Evolutionary conservation across 1,140 invertebrate species (phyloP), one percentile per base, ranked within the genome.

Genomic region (Lysiphlebus fabarum): DNA sequence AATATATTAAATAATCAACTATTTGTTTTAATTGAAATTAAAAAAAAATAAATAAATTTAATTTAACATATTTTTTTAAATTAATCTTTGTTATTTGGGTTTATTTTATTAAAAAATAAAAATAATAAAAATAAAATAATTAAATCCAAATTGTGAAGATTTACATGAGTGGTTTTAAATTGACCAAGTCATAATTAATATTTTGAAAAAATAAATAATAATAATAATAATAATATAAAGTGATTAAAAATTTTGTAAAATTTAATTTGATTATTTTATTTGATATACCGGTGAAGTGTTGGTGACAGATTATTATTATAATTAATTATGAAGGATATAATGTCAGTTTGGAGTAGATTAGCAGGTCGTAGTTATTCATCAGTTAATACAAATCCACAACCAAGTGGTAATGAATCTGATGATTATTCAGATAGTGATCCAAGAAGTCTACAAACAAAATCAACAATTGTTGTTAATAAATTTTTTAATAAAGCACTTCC

Each of bases 301-400:
- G 17, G 36, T 54, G 17, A 53, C 7, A 41, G 8, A 43, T 1
- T n/a, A n/a, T n/a, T n/a, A n/a, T n/a, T n/a, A 53, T 12, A 7
- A 49, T 43, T 10, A 43, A 50, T 17, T 38, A 85, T 85, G 84
- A 85, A 84, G 69, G 83, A 84, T 53, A 63, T 83, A 7, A 73
- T 77, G 38, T 75, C 81, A 64, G 81, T 85, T 59, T 84, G 82
- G 82, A 81, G 75, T 26, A 69, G 76, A 26, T 67, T 84, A 6
- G 72, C 80, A 6, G 78, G 77, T 0, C 65, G 76, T 11, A 73
- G 73, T 6, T 84, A 83, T 63, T 75, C 81, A 4, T 65, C 75
- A 0, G 80, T 81, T 3, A 81, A 73, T 56, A 70, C 66, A 5
- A 76, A 62, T 64, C 14, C 71, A 69, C 38, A 72, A 76, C 53